Base-by-base conservation (phyloP, 2,888 invertebrate species). In the Stenodema calcarata region DNA sequence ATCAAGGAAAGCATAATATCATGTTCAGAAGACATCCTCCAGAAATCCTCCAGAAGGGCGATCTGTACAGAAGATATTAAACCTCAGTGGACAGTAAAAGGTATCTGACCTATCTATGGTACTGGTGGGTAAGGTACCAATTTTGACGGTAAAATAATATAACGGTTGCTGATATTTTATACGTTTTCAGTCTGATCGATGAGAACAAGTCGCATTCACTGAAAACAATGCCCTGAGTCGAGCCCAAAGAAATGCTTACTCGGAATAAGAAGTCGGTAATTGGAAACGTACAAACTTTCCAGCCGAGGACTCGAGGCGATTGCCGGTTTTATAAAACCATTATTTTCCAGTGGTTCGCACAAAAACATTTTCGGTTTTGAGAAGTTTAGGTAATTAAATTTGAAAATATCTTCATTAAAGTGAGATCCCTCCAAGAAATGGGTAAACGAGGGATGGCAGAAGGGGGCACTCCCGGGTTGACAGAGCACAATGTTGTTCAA, bases 401-500 rank as follows among this genome's bases (percentile, higher is more conserved):
- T 73, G 30, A 16, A 73, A 62, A 41, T 35, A 35, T 16, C 18
- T 73, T 18, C n/a, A 30, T 73, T 41, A 18, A 73, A 35, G 35
- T 12, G 73, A 18, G 73, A 70, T 70, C 18, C 27, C 27, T 14
- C 2, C 6, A 14, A 70, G 70, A 70, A 70, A 27, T 30, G 30
- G 27, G 12, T 27, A 16, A 9, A 70, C 14, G 11, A 73, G 18
- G 18, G 73, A 35, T 35, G 73, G 62, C 62, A 23, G 62, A 62
- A 62, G 62, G 62, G 47, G 23, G 23, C 62, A 62, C 62, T 62
- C 62, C n/a, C 9, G 62, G 27, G 62, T 62, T 73, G 73, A 73
- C 73, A 73, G 73, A 62, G 62, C 62, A 62, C 62, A 62, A 62
- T 62, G 62, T 73, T 73, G 73, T 35, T 73, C 9, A 73, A 73